phyloP scores from a whole-genome alignment of 2,797 vertebrate genomes.

The Sandelia bainsii region DNA sequence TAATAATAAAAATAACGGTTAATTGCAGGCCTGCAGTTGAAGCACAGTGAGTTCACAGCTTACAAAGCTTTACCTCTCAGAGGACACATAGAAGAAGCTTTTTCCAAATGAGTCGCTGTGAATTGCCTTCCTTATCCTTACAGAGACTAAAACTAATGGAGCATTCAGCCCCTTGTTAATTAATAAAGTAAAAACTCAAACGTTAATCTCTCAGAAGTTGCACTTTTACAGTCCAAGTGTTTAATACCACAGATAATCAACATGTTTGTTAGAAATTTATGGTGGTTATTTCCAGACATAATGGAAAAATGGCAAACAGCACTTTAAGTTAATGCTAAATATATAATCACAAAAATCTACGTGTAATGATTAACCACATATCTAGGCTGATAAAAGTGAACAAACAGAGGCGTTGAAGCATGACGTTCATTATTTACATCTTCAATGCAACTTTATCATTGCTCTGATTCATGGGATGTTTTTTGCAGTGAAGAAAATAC shows the following conservation, averaged over 20 bases:
- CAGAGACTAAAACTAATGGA: conserved; percentile 1
- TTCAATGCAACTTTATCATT: not conserved
- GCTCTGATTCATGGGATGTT: not conserved
- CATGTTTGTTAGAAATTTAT: not conserved
- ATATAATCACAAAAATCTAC: not conserved
- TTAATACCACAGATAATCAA: not conserved
- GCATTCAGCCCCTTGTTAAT: conserved; percentile 19
- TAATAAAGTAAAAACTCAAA: conserved; percentile 18
- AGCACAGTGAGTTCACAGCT: not conserved
- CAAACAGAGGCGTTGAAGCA: conserved; percentile 15
- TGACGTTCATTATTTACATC: not conserved
- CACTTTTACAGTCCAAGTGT: not conserved
- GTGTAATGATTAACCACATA: conserved; percentile 39
- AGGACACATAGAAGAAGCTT: not conserved
- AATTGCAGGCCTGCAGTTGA: not conserved
- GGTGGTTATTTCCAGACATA: not conserved
- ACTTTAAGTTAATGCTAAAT: not conserved
- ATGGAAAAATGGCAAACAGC: not conserved
- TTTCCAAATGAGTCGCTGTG: conserved; percentile 4
- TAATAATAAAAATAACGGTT: not conserved
- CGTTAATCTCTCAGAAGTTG: not conserved
- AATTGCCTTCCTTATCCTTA: conserved; percentile 9
- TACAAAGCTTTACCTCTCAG: not conserved
- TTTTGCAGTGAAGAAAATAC: not conserved
- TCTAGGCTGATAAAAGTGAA: conserved; percentile 22